phyloP scores from a whole-genome alignment of 37 sponge, comb jelly and placozoan species.

The Agelas oroides region DNA sequence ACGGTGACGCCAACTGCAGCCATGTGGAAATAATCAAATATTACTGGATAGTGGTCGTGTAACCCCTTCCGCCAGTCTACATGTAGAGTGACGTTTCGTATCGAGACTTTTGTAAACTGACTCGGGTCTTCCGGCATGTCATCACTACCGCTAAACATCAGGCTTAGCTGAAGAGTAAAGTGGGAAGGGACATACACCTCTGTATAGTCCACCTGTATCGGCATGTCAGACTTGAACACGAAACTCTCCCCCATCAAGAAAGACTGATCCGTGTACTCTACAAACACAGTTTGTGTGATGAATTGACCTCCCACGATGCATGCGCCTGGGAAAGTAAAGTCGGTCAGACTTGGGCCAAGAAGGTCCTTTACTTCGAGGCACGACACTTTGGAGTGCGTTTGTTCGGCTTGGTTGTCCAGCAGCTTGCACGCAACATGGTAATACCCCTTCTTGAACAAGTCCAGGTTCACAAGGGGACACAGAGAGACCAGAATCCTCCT shows the following conservation, averaged over 20 bases:
- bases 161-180: constrained; percentile 50
- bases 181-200: constrained; percentile 49
- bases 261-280: constrained; percentile 79
- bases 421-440: constrained; percentile 69
- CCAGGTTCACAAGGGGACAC: constrained; percentile 76
- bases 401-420: constrained; percentile 30
- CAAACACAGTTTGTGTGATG: constrained; percentile 72
- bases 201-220: constrained; percentile 57
- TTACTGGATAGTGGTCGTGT: constrained; percentile 73
- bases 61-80: constrained; percentile 66
- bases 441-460: constrained; percentile 77
- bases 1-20: constrained; percentile 83
- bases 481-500: constrained; percentile 60
- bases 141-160: constrained; percentile 57
- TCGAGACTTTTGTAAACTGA: constrained; percentile 39
- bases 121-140: constrained; percentile 53
- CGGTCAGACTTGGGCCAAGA: constrained; percentile 39
- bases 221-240: constrained; percentile 46
- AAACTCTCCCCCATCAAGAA: constrained; percentile 67
- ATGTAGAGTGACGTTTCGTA: constrained; percentile 35
- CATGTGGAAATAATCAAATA: constrained; percentile 83
- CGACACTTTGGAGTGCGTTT: background rate
- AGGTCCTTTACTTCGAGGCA: constrained; percentile 54
- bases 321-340: constrained; percentile 73
- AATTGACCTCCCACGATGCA: constrained; percentile 32